These are phyloP conservation scores for Autographa pulchrina DNA, from an alignment of 2,888 invertebrate genomes.

Conservation along the genomic window DNA sequence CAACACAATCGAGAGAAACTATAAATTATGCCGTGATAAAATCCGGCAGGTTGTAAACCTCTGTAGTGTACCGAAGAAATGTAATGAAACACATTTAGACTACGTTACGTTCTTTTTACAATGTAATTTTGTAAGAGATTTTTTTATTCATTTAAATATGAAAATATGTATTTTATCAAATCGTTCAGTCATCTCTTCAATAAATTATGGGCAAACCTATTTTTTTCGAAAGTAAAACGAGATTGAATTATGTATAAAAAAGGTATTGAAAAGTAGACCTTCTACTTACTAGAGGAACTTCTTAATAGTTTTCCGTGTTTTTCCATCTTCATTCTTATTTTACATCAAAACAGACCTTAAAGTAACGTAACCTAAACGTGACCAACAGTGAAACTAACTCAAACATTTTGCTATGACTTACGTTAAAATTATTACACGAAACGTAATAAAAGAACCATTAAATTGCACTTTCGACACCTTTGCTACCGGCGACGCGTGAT, in stretches of 20 bases:
- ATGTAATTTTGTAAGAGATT: neutral
- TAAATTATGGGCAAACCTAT: too few relatives aligned
- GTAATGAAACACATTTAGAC: constrained; percentile 21
- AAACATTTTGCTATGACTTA: constrained; percentile 41
- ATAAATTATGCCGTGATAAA: constrained; percentile 67
- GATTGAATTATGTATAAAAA: too few relatives aligned
- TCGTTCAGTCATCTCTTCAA: too few relatives aligned
- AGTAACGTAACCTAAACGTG: constrained; percentile 14
- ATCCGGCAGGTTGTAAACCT: constrained; percentile 64
- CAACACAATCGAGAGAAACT: constrained; percentile 43
- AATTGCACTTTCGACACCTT: constrained; percentile 81
- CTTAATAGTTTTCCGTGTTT: too few relatives aligned
- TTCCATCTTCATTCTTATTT: too few relatives aligned
- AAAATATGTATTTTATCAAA: too few relatives aligned
- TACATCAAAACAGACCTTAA: neutral
- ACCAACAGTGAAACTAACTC: constrained; percentile 25
- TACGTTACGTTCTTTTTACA: constrained; percentile 13
- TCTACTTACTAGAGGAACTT: too few relatives aligned
- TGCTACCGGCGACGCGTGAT: constrained; percentile 73
- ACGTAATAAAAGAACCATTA: constrained; percentile 78
- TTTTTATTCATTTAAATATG: too few relatives aligned
- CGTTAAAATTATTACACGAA: constrained; percentile 74
- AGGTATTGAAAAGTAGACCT: too few relatives aligned
- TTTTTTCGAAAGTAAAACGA: too few relatives aligned
- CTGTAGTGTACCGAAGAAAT: constrained; percentile 9